Percentiles rank a stretch among this genome's conserved stretches.
Conservation (phyloP, 1,140 invertebrate species). For the Oryctes rhinoceros region DNA sequence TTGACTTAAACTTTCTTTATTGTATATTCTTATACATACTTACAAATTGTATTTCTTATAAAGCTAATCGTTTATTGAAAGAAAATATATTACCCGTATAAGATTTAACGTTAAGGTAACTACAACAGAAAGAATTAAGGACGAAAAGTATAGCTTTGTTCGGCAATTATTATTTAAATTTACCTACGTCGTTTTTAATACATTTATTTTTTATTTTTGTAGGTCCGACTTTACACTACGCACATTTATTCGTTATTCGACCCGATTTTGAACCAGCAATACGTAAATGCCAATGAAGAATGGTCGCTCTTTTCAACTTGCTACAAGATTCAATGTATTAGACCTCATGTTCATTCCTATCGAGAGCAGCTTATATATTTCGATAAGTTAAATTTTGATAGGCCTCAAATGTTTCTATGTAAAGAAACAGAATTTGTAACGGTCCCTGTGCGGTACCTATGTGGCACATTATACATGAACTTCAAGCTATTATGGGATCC, state of each 20-base stretch:
- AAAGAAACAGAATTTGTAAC: constrained; percentile 66
- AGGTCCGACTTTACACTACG: constrained; percentile 73
- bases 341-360: constrained; percentile 76
- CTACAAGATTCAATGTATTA: constrained; percentile 73
- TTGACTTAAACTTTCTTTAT: too few relatives aligned
- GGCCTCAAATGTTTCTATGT: constrained; percentile 66
- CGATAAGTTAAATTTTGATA: constrained; percentile 73
- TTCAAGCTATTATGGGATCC: constrained; percentile 91
- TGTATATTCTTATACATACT: too few relatives aligned
- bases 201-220: constrained; percentile 58
- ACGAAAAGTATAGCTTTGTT: too few relatives aligned
- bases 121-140: too few relatives aligned
- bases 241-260: constrained; percentile 79
- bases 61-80: too few relatives aligned
- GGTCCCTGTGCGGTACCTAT: constrained; percentile 76
- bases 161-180: background rate
- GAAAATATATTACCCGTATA: too few relatives aligned
- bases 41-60: too few relatives aligned
- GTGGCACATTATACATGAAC: constrained; percentile 86
- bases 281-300: constrained; percentile 51
- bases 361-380: constrained; percentile 78
- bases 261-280: constrained; percentile 60
- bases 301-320: constrained; percentile 71
- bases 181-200: background rate
- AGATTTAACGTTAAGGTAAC: too few relatives aligned